These are phyloP conservation scores for Noctua janthe DNA, from an alignment of 2,888 invertebrate genomes.

Conservation along the genomic window DNA sequence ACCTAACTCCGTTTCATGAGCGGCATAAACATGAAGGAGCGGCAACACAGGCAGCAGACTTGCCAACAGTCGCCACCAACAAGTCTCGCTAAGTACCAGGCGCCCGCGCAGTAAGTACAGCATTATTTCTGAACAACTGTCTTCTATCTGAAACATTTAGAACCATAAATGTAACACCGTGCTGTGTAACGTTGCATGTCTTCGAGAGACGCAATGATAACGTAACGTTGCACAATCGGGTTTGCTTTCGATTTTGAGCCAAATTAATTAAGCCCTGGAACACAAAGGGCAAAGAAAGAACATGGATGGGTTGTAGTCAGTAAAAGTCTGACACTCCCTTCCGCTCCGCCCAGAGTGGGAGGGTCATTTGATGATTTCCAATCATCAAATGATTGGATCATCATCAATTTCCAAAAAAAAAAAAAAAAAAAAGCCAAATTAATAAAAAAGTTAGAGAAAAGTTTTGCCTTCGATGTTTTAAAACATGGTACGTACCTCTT, in stretches of 20 bases:
- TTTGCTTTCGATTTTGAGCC: neutral
- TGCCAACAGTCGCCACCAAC: constrained; percentile 91
- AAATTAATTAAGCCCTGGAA: too few species aligned
- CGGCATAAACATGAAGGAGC: constrained; percentile 90
- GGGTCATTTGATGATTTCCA: too few species aligned
- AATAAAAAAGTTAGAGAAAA: neutral
- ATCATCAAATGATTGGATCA: too few species aligned
- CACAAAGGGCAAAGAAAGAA: too few species aligned
- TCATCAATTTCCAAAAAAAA: too few species aligned
- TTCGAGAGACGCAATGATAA: neutral
- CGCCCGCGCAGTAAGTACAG: constrained; percentile 92
- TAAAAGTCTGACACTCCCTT: too few species aligned
- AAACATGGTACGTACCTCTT: constrained; percentile 72
- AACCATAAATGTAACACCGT: neutral
- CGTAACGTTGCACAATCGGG: neutral
- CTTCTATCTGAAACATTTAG: constrained; percentile 86
- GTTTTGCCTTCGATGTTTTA: neutral
- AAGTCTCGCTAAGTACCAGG: constrained; percentile 90
- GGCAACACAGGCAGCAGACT: constrained; percentile 91
- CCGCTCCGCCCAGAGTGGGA: too few species aligned
- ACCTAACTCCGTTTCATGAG: constrained; percentile 87
- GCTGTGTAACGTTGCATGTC: neutral
- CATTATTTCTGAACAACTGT: constrained; percentile 91
- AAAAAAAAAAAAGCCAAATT: neutral
- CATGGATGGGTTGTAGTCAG: too few species aligned